Conservation (phyloP, 2,113 vertebrate genomes). For the Rhynchomys soricoides region DNA sequence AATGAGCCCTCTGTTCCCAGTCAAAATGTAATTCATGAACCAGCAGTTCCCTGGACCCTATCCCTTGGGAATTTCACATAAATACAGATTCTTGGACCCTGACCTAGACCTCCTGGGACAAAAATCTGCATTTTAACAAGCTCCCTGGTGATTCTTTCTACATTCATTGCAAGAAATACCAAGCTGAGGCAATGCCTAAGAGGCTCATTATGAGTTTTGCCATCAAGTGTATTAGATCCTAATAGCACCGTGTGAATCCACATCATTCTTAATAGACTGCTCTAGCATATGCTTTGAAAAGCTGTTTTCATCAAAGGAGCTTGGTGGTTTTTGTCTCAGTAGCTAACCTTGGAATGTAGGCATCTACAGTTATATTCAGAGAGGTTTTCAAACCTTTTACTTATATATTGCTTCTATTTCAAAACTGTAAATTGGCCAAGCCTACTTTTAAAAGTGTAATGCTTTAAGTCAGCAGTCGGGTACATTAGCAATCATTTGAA, state of each 20-base stretch:
- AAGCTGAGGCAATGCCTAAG: not conserved
- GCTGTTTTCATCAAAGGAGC: not conserved
- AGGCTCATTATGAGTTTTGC: not conserved
- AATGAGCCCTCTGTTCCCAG: not conserved
- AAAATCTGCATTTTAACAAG: slow-evolving; percentile 5
- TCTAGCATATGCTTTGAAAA: not conserved
- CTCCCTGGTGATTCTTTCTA: not conserved
- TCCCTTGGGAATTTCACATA: not conserved
- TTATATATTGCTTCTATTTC: not conserved
- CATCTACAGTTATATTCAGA: not conserved
- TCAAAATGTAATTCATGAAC: not conserved
- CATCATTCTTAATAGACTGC: slow-evolving; percentile 5
- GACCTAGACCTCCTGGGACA: not conserved
- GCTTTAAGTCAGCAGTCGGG: not conserved
- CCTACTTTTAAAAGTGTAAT: not conserved
- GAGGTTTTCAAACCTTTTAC: not conserved
- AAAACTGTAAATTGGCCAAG: not conserved
- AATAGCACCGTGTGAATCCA: not conserved
- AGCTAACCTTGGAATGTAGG: not conserved
- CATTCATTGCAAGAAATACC: not conserved
- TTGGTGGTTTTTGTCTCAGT: not conserved
- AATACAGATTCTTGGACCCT: not conserved
- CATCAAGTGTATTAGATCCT: slow-evolving; percentile 21
- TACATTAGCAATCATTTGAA: not conserved
- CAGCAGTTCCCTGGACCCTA: not conserved